Evolutionary conservation across 35 echinoderm and acorn worm genomes (phyloP).

Genomic region (Ptychodera flava): DNA sequence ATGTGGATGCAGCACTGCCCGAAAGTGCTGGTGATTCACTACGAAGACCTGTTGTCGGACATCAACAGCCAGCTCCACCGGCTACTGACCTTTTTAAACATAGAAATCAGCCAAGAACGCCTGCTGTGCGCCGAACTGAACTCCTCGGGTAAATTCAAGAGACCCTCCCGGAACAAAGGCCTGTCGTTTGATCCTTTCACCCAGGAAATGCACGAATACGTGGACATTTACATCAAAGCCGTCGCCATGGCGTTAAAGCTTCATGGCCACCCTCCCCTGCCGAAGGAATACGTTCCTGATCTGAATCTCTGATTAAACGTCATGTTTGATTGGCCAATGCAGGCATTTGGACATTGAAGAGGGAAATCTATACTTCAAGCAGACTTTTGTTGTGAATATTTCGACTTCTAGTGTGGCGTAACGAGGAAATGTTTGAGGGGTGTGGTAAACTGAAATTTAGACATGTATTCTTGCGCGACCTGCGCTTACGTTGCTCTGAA

Average conservation of each 20-base stretch:
- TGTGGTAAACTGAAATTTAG: too few relatives aligned
- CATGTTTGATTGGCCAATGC: too few relatives aligned
- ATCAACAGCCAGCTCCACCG: conserved; percentile 46
- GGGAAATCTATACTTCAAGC: too few relatives aligned
- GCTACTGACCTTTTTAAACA: conserved; percentile 50
- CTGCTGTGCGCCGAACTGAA: conserved; percentile 63
- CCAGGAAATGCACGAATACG: conserved; percentile 84
- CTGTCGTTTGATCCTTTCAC: conserved; percentile 87
- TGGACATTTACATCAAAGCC: conserved; percentile 64
- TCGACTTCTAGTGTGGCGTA: too few relatives aligned
- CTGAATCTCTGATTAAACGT: conserved; percentile 41
- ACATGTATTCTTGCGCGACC: too few relatives aligned
- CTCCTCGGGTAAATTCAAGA: conserved; percentile 85
- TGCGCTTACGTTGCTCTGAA: too few relatives aligned
- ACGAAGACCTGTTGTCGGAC: conserved; percentile 71
- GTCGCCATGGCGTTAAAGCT: conserved; percentile 88
- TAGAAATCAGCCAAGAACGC: conserved; percentile 53
- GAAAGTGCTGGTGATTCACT: conserved; percentile 76
- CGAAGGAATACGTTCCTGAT: conserved; percentile 61
- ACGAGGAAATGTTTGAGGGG: too few relatives aligned
- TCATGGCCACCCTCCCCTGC: conserved; percentile 59
- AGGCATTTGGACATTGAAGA: too few relatives aligned
- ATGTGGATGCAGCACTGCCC: conserved; percentile 82
- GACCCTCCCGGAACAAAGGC: conserved; percentile 36
- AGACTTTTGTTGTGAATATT: too few relatives aligned